phyloP scores from a whole-genome alignment of 30 jellyfish, hydroid and myxozoan species.

The Cassiopea andromeda region DNA sequence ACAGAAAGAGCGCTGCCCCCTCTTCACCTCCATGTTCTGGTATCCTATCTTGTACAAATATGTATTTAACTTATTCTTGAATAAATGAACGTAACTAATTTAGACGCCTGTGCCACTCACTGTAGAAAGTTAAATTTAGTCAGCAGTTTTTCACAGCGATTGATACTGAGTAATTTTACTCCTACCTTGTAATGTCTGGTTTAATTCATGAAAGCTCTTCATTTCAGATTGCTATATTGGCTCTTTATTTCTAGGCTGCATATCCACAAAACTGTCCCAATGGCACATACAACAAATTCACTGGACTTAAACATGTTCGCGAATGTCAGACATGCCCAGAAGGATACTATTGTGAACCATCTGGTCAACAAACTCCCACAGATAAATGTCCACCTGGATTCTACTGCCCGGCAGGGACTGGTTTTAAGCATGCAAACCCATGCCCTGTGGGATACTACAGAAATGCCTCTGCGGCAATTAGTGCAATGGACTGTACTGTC shows the following conservation, averaged over 20 bases:
- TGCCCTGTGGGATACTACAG: slow-evolving; percentile 97
- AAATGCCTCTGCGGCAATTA: slow-evolving; percentile 94
- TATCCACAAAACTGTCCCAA: slow-evolving; percentile 93
- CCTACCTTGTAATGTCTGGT: too few species aligned
- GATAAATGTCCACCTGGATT: slow-evolving; percentile 95
- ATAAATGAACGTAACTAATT: too few species aligned
- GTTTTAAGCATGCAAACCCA: slow-evolving; percentile 81
- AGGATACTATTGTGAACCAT: slow-evolving; percentile 96
- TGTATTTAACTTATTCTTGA: too few species aligned
- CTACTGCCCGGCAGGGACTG: slow-evolving; percentile 95
- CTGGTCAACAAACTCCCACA: slow-evolving; percentile 86
- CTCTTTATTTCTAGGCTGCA: slow-evolving; percentile 58
- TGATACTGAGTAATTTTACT: too few species aligned
- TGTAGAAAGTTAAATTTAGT: too few species aligned
- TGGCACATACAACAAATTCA: slow-evolving; percentile 86
- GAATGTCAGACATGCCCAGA: slow-evolving; percentile 89
- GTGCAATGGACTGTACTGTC: slow-evolving; percentile 91
- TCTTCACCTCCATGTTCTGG: too few species aligned
- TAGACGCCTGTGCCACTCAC: too few species aligned
- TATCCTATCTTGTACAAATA: too few species aligned
- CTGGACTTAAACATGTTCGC: slow-evolving; percentile 77
- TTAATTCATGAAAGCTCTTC: too few species aligned
- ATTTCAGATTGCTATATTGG: too few species aligned
- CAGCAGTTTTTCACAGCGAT: too few species aligned
- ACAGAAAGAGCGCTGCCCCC: too few species aligned